Percentiles rank a stretch among this genome's conserved stretches.
Evolutionary conservation across 2,797 vertebrate genomes (phyloP).

Genomic region (Delichon dasypus): DNA sequence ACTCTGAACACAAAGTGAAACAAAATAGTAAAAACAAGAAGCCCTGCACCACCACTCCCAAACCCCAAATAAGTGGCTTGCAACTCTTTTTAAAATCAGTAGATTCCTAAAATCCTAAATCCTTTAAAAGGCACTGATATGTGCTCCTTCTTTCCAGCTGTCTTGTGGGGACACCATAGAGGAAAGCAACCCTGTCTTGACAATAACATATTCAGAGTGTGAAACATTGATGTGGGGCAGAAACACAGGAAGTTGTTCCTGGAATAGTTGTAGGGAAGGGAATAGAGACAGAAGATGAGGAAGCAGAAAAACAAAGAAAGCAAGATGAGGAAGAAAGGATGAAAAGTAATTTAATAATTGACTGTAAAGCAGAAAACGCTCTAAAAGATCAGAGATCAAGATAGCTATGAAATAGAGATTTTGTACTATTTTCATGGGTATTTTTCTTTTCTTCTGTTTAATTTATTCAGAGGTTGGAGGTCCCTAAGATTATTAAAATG

Average conservation of each 20-base stretch:
- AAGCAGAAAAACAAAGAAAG: not conserved
- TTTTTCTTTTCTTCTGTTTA: not conserved
- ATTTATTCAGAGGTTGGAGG: not conserved
- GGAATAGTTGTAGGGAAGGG: not conserved
- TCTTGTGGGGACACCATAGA: not conserved
- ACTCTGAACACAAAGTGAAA: not conserved
- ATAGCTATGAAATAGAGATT: not conserved
- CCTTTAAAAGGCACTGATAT: not conserved
- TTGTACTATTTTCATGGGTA: not conserved
- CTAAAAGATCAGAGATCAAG: not conserved
- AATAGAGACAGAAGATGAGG: not conserved
- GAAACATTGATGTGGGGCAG: not conserved
- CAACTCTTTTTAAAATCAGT: not conserved
- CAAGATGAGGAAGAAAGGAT: not conserved
- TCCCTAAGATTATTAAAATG: not conserved
- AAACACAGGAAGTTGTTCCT: not conserved
- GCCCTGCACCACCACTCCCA: not conserved
- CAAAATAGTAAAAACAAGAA: not conserved
- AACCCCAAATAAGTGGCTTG: not conserved
- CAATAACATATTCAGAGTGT: not conserved
- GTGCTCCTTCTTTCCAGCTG: not conserved
- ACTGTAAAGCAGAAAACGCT: not conserved
- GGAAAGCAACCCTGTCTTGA: not conserved
- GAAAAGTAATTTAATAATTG: not conserved
- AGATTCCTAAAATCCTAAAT: not conserved